Base-by-base conservation (phyloP, 2,888 invertebrate species). In the Lepidocyrtinus sp. region DNA sequence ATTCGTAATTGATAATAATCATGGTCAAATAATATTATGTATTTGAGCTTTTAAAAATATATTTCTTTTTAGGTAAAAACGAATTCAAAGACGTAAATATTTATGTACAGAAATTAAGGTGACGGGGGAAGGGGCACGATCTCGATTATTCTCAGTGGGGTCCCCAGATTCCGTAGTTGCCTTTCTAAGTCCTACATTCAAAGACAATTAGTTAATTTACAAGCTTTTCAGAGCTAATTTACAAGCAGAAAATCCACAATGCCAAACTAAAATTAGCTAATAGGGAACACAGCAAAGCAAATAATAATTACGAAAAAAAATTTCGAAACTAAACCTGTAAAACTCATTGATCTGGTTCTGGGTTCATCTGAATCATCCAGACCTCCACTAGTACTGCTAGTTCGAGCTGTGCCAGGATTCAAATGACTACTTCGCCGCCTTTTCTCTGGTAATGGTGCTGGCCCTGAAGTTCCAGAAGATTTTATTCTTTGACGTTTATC, bases 271-370 rank as follows among this genome's bases (percentile, higher is more conserved):
- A 55, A 55, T 55, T 55, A n/a, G 55, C 17, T n/a, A n/a, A 9
- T 3, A 55, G 55, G 55, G n/a, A 55, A 55, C 55, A 55, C 3
- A 55, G 17, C 55, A 17, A 55, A 12, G 55, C 17, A n/a, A 21
- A 21, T 22, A 19, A 22, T 22, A 24, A 3, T 62, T 19, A 64
- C 26, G n/a, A n/a, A 12, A 2, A n/a, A 55, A 7, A n/a, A 55
- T 17, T 64, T 59, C 59, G 27, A n/a, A 25, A 26, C 9, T 19
- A 7, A 22, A 46, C 73, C 78, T 15, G 73, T 79, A 19, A 79
- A 79, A 27, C 78, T 79, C 78, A 79, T 79, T 25, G 78, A 79
- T 64, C 78, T 73, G 0, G 69, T 79, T 24, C 78, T 65, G 5
- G 78, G 78, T 25, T 79, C 78, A 25, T 79, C 78, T 25, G 73